Base-by-base conservation (phyloP, 2,888 invertebrate genomes). In the Hemicrepidius hirtus region DNA sequence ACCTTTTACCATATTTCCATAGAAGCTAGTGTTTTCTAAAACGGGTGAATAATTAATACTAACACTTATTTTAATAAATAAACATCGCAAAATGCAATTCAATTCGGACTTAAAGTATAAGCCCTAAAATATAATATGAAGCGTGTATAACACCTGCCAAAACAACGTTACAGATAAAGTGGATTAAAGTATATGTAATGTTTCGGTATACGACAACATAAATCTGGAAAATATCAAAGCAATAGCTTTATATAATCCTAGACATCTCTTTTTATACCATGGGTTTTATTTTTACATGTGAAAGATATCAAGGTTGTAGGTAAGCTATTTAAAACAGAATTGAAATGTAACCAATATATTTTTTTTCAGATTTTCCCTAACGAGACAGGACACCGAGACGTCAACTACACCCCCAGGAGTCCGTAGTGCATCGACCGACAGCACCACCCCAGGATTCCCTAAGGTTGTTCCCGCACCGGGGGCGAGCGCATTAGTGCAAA, bases 401-500 rank as follows among this genome's bases (percentile, higher is more conserved):
- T 76, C 85, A 78, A 75, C 84, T 80, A 72, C 78, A 20, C 68
- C 83, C 72, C 81, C 80, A 74, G 80, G 81, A 70, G 84, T 82
- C 5, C 84, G 86, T 6, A 86, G 86, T 74, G 85, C 86, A 46
- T 86, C 86, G 21, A 85, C 85, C 24, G 86, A 86, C 78, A 85
- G 84, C 79, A 85, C 82, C 82, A 84, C 86, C 13, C 85, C 87
- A 18, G 93, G 94, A 18, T 93, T 93, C 82, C 93, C 93, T 1
- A 92, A 93, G 80, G 93, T 93, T 73, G 88, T 93, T 67, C 93
- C 93, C 2, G 90, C 92, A 24, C 93, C 92, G 46, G 93, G 92
- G 0, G 90, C 91, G 5, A 88, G 89, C 40, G 90, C 91, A 0
- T 79, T 86, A 18, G 86, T 88, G 41, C 86, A 86, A 71, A 87